Evolutionary conservation across 2,113 vertebrate genomes (phyloP), one percentile per base, ranked within the genome.

Genomic region (Bufo bufo): DNA sequence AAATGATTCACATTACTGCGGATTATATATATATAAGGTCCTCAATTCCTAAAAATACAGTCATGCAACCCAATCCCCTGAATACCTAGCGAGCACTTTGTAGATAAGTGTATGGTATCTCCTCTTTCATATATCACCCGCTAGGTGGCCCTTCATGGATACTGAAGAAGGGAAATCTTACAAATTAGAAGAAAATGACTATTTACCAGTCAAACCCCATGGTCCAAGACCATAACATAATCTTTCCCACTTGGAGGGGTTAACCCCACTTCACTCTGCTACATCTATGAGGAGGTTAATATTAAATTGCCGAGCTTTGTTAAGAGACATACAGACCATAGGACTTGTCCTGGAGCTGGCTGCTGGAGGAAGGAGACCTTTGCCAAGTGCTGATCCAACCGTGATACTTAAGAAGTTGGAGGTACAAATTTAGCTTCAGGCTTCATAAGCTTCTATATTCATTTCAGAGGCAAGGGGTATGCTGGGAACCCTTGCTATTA

Each of bases 341-440:
- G 92, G 90, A 89, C 54, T 91, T 72, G 90, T 90, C 90, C 88
- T 78, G 86, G 89, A 91, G 74, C 78, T 2, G 88, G 89, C 52
- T 58, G 89, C 89, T 79, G 54, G 91, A 86, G 90, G 91, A 93
- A 94, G 93, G 95, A 94, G 93, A 92, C 90, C 43, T 87, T 77
- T 87, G 61, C 74, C 7, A 81, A 90, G 91, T 86, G 92, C 89
- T 91, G 92, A 82, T 79, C 89, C 81, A 90, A 10, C 91, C 52
- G 90, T 96, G 91, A 94, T 92, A 84, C 93, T 95, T 90, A 92
- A 96, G 93, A 95, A 90, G 94, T 92, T 90, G 92, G 92, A 94
- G 91, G 92, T 94, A 96, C 96, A 96, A 97, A 97, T 95, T 96
- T 96, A 93, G 96, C 95, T 81, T 13, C 94, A 93, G 90, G 92